Evolutionary conservation across 1,140 invertebrate genomes (phyloP), one percentile per base, ranked within the genome.

Genomic region (Pseudomyrmex flavicornis): DNA sequence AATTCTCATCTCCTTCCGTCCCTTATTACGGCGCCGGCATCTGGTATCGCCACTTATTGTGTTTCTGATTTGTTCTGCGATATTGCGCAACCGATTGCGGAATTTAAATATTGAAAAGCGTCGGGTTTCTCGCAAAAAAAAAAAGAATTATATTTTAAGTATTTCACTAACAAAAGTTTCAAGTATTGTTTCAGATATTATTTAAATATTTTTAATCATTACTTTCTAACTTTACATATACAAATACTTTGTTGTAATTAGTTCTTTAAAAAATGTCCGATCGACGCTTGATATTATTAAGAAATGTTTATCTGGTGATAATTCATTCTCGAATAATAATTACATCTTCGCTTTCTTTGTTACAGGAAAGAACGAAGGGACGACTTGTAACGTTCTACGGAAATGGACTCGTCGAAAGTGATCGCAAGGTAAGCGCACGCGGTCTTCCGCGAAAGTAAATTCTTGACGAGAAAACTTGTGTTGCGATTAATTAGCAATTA

Each of bases 41-140:
- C 89, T 90, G 89, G 76, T 52, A 54, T 77, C 13, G 59, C 69
- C 89, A 82, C 74, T 90, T 89, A 89, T 90, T 90, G 80, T 80
- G 68, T 73, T 77, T 26, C 70, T 52, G 72, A 85, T 89, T 90
- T 79, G 59, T 86, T 56, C 61, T 9, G 58, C 61, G 52, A 62
- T 90, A 88, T 88, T 88, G 76, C 35, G 35, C 75, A 22, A 80
- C 61, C 59, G 48, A 77, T 75, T 69, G 65, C 72, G 52, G 54
- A 80, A 86, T 88, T 88, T 82, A 85, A 85, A 88, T 85, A 48
- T 59, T 26, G 35, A 35, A 70, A 26, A 59, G 35, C 1, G 20
- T 20, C 10, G n/a, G n/a, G 20, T 56, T 66, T 54, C 17, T 35
- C 7, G 35, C 35, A 35, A 7, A 35, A 35, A 35, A 35, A 22